phyloP scores from a whole-genome alignment of 2,888 invertebrate genomes.

The Xestia ashworthii region DNA sequence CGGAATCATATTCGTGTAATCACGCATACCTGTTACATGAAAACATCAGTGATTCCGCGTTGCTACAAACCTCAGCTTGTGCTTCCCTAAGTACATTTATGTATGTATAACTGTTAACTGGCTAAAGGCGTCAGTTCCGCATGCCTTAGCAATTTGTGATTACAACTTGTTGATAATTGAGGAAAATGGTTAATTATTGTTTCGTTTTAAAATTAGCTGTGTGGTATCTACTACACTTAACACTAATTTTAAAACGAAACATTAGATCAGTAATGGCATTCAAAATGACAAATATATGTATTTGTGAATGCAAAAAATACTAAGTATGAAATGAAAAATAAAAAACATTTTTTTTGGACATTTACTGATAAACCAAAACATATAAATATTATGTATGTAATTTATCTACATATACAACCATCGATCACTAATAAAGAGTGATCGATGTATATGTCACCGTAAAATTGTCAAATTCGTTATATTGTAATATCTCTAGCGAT shows the following conservation, averaged over 20 bases:
- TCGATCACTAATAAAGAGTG: too few species aligned
- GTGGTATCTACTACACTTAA: too few species aligned
- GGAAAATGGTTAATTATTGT: slow-evolving; percentile 23
- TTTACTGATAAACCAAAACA: not conserved
- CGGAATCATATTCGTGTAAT: slow-evolving; percentile 58
- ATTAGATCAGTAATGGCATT: too few species aligned
- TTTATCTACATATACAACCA: too few species aligned
- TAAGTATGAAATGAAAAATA: not conserved
- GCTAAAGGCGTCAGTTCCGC: slow-evolving; percentile 67
- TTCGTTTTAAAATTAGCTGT: slow-evolving; percentile 17
- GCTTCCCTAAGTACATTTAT: slow-evolving; percentile 64
- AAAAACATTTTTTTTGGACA: too few species aligned
- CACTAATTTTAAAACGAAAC: too few species aligned
- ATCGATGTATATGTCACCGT: too few species aligned
- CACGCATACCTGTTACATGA: slow-evolving; percentile 59
- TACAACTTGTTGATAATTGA: slow-evolving; percentile 36
- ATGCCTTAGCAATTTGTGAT: slow-evolving; percentile 63
- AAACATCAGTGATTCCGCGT: slow-evolving; percentile 67
- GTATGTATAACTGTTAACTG: slow-evolving; percentile 53
- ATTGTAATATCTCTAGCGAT: too few species aligned
- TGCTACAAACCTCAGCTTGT: slow-evolving; percentile 36
- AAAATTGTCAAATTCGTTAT: too few species aligned
- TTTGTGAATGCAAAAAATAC: not conserved
- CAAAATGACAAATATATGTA: not conserved
- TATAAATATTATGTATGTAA: too few species aligned